These are phyloP conservation scores for Synanthedon vespiformis DNA, from an alignment of 2,888 invertebrate species.

Conservation along the genomic window DNA sequence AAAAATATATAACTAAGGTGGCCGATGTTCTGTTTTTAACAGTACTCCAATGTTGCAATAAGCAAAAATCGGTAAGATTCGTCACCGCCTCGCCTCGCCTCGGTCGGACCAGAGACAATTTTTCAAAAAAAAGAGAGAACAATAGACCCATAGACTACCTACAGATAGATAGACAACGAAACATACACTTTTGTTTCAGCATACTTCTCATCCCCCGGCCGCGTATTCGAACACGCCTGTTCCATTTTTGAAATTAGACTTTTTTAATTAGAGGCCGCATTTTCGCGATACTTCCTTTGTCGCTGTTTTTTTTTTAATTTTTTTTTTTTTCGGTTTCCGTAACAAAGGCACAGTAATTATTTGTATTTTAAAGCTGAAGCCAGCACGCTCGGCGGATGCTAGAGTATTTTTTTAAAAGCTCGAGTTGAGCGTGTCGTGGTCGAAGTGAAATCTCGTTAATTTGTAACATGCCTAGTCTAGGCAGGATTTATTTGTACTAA, in stretches of 20 bases:
- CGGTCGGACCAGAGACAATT: not conserved
- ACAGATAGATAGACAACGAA: not conserved
- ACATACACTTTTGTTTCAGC: slow-evolving; percentile 1
- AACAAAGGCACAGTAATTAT: slow-evolving; percentile 9
- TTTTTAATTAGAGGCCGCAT: slow-evolving; percentile 34
- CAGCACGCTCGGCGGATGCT: not conserved
- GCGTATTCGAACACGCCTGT: slow-evolving; percentile 12
- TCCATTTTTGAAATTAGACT: slow-evolving; percentile 34
- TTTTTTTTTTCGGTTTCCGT: slow-evolving; percentile 11
- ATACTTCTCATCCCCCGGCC: slow-evolving; percentile 7
- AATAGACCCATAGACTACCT: not conserved
- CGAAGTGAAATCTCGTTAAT: not conserved
- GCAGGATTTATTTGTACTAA: not conserved
- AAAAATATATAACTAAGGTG: too few species aligned
- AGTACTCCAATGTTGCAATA: too few species aligned
- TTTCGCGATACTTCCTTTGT: slow-evolving; percentile 31
- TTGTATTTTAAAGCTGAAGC: not conserved
- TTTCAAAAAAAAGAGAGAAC: not conserved
- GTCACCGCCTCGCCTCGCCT: not conserved
- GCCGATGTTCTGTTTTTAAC: too few species aligned
- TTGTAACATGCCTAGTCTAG: not conserved
- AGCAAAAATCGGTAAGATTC: not conserved
- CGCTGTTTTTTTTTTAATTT: slow-evolving; percentile 14
- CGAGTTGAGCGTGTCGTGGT: not conserved
- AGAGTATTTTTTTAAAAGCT: not conserved